These are phyloP conservation scores for Brachirus orientalis DNA, from an alignment of 2,113 vertebrate species.

Conservation along the genomic window DNA sequence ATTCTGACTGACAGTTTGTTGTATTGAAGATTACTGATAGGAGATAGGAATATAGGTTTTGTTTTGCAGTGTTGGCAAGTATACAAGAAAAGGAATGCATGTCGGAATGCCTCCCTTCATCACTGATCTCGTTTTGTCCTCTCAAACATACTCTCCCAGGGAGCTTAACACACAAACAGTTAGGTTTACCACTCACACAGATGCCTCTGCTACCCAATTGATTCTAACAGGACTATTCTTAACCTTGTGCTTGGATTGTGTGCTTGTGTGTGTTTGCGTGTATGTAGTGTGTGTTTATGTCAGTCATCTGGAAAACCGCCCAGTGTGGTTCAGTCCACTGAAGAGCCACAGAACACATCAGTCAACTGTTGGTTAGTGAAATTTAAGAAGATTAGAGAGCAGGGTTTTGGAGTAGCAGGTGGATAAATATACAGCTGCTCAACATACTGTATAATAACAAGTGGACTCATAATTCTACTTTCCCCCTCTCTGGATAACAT, in stretches of 20 bases:
- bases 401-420: constrained; percentile 71
- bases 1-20: not conserved
- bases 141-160: constrained; percentile 51
- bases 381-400: constrained; percentile 71
- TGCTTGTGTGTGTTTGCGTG: constrained; percentile 25
- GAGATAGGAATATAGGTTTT: not conserved
- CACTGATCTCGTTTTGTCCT: constrained; percentile 31
- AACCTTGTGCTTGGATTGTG: constrained; percentile 50
- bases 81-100: constrained; percentile 16
- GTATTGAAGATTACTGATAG: not conserved
- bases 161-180: constrained; percentile 52
- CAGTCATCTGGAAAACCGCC: constrained; percentile 72
- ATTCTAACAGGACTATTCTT: constrained; percentile 68
- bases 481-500: not conserved
- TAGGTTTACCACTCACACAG: constrained; percentile 64
- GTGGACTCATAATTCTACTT: constrained; percentile 7
- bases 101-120: constrained; percentile 32
- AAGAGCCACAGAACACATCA: constrained; percentile 63
- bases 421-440: constrained; percentile 69
- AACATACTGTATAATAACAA: constrained; percentile 43
- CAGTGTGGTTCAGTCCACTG: constrained; percentile 59
- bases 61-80: not conserved
- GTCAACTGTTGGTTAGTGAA: constrained; percentile 65
- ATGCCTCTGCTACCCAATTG: constrained; percentile 61
- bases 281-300: constrained; percentile 50